Conservation (phyloP, 2,797 vertebrate genomes). For the Malurus splendens region DNA sequence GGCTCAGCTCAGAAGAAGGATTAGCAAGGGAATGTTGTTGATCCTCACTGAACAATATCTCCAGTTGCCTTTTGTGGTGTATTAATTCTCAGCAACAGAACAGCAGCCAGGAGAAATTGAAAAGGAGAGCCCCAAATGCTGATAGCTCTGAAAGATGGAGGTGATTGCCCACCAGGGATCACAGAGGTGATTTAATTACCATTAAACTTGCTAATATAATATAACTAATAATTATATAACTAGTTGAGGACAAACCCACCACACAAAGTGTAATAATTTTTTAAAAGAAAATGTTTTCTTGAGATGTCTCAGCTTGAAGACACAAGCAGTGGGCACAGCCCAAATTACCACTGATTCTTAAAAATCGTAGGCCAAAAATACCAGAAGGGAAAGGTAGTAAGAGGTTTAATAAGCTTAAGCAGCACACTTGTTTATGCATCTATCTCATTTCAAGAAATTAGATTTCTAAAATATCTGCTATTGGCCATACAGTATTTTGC, state of each 20-base stretch:
- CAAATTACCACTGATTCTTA: neutral
- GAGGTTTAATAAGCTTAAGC: neutral
- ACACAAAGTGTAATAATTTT: rapidly evolving
- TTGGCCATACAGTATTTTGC: neutral
- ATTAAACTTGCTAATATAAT: neutral
- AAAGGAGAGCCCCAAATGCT: neutral
- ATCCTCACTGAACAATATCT: neutral
- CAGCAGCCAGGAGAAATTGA: neutral
- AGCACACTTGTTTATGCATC: neutral
- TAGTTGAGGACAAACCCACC: neutral
- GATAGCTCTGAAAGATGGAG: neutral
- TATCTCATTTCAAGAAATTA: neutral
- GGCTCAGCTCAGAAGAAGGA: neutral
- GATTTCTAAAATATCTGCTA: neutral
- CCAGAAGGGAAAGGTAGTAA: neutral
- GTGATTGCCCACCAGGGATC: neutral
- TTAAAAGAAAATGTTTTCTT: neutral
- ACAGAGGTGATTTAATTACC: neutral
- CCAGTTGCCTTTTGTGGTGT: neutral
- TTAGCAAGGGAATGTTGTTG: neutral
- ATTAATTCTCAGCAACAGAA: neutral
- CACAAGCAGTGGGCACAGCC: neutral
- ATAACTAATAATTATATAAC: neutral
- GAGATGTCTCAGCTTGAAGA: neutral
- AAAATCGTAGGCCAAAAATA: neutral